A percentile compares a stretch with the other conserved stretches of the same genome.
Evolutionary conservation across 2,797 vertebrate species (phyloP).

Genomic region (Helicolenus hilgendorfi): DNA sequence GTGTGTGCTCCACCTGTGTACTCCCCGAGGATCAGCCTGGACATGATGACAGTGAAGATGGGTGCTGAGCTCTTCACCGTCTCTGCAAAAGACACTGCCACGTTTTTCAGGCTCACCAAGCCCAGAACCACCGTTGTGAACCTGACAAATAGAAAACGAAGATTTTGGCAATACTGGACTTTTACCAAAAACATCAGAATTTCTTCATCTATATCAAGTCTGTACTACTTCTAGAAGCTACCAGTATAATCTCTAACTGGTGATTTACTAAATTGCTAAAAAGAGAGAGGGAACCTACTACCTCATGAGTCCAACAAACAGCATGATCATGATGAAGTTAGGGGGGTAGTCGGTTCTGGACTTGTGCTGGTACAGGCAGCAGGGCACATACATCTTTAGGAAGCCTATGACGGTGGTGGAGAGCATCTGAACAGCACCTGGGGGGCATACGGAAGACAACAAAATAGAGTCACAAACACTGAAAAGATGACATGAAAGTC

Average conservation of each 20-base stretch:
- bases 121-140: slow-evolving; percentile 97
- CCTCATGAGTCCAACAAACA: slow-evolving; percentile 98
- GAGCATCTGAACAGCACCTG: slow-evolving; percentile 97
- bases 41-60: slow-evolving; percentile 99
- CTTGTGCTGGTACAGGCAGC: slow-evolving; percentile 96
- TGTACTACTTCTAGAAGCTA: not conserved
- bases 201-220: not conserved
- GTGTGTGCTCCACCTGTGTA: slow-evolving; percentile 91
- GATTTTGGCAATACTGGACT: not conserved
- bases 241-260: not conserved
- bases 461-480: not conserved
- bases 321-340: slow-evolving; percentile 98
- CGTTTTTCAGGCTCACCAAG: slow-evolving; percentile 97
- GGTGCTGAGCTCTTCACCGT: slow-evolving; percentile 98
- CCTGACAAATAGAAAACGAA: slow-evolving; percentile 77
- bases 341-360: slow-evolving; percentile 93
- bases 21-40: slow-evolving; percentile 96
- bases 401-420: slow-evolving; percentile 96
- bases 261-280: not conserved
- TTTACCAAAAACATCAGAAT: not conserved
- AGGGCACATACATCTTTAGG: slow-evolving; percentile 95
- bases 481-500: not conserved
- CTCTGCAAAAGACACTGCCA: slow-evolving; percentile 97
- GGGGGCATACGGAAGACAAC: not conserved
- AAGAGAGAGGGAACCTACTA: slow-evolving; percentile 54